Percentiles rank a stretch among this genome's conserved stretches.
Conservation (phyloP, 2,888 invertebrate genomes). For the Hololepta plana region DNA sequence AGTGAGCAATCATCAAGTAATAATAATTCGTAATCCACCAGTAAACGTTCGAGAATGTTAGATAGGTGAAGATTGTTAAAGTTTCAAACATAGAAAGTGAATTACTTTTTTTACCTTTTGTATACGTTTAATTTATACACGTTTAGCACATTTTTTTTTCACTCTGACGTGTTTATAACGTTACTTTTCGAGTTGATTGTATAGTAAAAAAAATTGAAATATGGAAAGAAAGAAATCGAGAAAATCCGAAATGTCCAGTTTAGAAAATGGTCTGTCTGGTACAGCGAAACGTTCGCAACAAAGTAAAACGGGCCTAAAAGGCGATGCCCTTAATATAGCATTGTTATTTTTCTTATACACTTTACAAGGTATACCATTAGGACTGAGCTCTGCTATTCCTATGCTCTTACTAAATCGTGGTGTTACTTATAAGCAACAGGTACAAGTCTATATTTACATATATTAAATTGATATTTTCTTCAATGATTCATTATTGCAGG, state of each 20-base stretch:
- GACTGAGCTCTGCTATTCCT: conserved; percentile 84
- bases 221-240: no score
- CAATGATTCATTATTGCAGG: conserved; percentile 32
- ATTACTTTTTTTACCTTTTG: no score
- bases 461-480: conserved; percentile 1
- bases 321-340: conserved; percentile 65
- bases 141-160: no score
- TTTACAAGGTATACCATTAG: conserved; percentile 88
- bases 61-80: no score
- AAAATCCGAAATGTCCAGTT: background rate
- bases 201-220: no score
- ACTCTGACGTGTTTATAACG: no score
- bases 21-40: no score
- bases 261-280: background rate
- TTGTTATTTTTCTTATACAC: conserved; percentile 85
- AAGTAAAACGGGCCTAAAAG: conserved; percentile 35
- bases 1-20: no score
- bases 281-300: background rate
- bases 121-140: no score
- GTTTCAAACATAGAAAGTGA: no score
- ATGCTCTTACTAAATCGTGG: conserved; percentile 87
- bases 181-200: no score
- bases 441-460: conserved; percentile 15
- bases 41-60: no score
- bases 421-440: conserved; percentile 88